phyloP scores from a whole-genome alignment of 2,888 invertebrate species.

The Synanthedon vespiformis region DNA sequence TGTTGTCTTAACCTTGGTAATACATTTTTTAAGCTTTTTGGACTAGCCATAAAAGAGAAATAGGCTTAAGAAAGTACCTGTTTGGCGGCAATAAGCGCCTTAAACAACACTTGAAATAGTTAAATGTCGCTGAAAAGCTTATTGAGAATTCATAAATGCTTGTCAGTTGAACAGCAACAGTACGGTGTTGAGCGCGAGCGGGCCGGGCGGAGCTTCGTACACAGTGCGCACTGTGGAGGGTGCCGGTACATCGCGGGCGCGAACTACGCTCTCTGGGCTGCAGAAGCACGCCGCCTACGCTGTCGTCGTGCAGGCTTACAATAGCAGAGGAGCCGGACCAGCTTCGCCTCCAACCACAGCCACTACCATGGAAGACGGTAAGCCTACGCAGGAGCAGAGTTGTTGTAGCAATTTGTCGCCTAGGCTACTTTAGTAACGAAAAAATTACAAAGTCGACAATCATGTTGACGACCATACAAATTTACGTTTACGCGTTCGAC shows the following conservation, averaged over 20 bases:
- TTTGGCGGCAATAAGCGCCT: too few relatives aligned
- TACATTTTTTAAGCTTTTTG: too few relatives aligned
- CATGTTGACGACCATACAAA: too few relatives aligned
- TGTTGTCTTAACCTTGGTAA: too few relatives aligned
- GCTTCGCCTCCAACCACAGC: constrained; percentile 83
- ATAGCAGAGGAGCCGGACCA: constrained; percentile 87
- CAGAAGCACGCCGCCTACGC: constrained; percentile 85
- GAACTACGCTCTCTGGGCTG: constrained; percentile 74
- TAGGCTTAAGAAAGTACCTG: too few relatives aligned
- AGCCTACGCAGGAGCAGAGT: constrained; percentile 14
- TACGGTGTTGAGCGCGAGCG: constrained; percentile 52
- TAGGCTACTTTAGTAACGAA: too few relatives aligned
- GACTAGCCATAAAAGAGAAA: too few relatives aligned
- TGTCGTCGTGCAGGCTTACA: constrained; percentile 88
- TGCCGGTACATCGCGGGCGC: constrained; percentile 77
- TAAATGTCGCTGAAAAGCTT: not conserved
- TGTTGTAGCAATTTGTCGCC: too few relatives aligned
- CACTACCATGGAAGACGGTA: constrained; percentile 87
- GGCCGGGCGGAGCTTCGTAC: constrained; percentile 69
- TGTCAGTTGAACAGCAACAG: constrained; percentile 56
- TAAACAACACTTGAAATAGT: too few relatives aligned
- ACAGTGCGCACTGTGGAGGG: constrained; percentile 83
- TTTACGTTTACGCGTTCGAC: too few relatives aligned
- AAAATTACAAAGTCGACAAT: too few relatives aligned
- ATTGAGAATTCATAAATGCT: not conserved